A percentile compares a stretch with the other conserved stretches of the same genome.
Conservation (phyloP, 2,797 vertebrate genomes). For the Enteromius thamalakanensis region DNA sequence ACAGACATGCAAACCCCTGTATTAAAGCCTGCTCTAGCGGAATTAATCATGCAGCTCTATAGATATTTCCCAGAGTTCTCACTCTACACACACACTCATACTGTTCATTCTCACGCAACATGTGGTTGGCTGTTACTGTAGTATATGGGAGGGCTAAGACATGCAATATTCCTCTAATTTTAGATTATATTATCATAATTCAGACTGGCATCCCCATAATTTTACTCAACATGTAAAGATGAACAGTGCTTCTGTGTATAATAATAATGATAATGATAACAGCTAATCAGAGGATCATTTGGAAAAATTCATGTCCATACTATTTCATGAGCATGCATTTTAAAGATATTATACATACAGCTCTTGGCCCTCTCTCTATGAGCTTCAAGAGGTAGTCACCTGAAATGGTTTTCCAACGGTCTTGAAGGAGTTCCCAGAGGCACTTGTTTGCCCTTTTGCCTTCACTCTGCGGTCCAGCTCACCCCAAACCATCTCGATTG, state of each 20-base stretch:
- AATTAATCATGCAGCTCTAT: constrained; percentile 5
- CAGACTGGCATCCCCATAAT: background rate
- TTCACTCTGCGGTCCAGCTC: too few relatives aligned
- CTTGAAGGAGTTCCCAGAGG: too few relatives aligned
- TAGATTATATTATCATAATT: constrained; percentile 46
- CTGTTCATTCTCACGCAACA: background rate
- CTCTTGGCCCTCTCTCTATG: too few relatives aligned
- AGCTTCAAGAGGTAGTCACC: too few relatives aligned
- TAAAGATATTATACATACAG: background rate
- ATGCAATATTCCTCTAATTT: background rate
- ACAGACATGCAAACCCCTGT: background rate
- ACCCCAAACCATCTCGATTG: too few relatives aligned
- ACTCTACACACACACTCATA: background rate
- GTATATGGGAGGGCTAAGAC: constrained; percentile 26
- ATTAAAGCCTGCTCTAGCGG: background rate
- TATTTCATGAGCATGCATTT: background rate
- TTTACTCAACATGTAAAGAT: constrained; percentile 51
- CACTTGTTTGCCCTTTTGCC: too few relatives aligned
- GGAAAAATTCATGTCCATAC: background rate
- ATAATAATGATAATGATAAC: constrained; percentile 48
- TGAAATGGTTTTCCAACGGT: too few relatives aligned
- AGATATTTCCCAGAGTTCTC: constrained; percentile 22
- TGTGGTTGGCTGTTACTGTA: constrained; percentile 2
- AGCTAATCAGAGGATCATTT: constrained; percentile 64
- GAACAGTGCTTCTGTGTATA: constrained; percentile 23